Evolutionary conservation across 64 coral and sea anemone species (phyloP).

Genomic region (Actinia equina): DNA sequence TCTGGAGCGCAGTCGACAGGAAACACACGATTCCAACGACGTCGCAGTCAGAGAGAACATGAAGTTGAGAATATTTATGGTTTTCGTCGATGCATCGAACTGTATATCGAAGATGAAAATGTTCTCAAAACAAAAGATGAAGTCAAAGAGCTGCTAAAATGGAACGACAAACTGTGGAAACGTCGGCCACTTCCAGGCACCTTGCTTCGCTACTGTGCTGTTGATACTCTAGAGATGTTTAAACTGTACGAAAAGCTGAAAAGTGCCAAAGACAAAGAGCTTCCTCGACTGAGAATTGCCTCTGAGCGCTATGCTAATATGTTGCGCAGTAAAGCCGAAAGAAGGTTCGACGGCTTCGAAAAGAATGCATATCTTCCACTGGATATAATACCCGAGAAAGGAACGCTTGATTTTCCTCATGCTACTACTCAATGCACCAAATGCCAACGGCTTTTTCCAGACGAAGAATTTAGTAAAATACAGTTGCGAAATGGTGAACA

Average conservation of each 20-base stretch:
- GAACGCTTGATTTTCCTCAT: neutral
- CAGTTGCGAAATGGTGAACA: constrained; percentile 19
- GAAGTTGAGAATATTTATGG: constrained; percentile 46
- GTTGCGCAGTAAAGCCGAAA: constrained; percentile 37
- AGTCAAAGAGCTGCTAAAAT: constrained; percentile 13
- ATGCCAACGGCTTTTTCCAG: constrained; percentile 10
- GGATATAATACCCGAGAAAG: constrained; percentile 31
- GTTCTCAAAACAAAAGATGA: constrained; percentile 31
- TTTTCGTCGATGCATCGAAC: constrained; percentile 36
- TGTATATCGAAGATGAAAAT: constrained; percentile 34
- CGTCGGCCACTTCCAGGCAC: constrained; percentile 18
- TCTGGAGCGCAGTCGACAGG: neutral
- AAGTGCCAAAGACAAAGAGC: constrained; percentile 15
- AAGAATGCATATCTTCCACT: constrained; percentile 36
- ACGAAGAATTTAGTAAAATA: constrained; percentile 30
- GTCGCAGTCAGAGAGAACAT: constrained; percentile 16
- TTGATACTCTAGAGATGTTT: constrained; percentile 55
- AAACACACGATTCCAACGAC: neutral
- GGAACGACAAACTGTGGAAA: constrained; percentile 10
- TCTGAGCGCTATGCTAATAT: constrained; percentile 64
- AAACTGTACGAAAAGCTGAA: constrained; percentile 47
- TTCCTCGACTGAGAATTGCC: constrained; percentile 36
- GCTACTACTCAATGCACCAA: neutral
- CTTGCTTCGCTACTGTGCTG: constrained; percentile 35
- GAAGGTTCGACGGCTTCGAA: constrained; percentile 58